phyloP scores from a whole-genome alignment of 2,113 vertebrate species.

The Synchiropus splendidus region DNA sequence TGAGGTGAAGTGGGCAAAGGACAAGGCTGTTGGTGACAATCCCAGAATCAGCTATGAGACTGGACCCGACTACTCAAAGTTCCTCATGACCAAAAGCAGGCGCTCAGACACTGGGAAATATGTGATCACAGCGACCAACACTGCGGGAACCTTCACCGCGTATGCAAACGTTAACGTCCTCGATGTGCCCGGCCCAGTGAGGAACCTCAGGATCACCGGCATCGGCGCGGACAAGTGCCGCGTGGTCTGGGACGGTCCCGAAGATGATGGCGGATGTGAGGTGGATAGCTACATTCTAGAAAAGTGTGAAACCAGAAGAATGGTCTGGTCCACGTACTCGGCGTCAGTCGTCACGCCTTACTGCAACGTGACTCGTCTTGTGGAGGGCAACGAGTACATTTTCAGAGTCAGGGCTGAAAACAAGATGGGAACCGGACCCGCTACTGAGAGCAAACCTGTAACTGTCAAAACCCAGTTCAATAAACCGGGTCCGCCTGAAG shows the following conservation, averaged over 20 bases:
- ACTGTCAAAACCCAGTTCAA: slow-evolving; percentile 87
- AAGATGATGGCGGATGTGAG: slow-evolving; percentile 94
- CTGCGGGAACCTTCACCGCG: slow-evolving; percentile 84
- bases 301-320: slow-evolving; percentile 96
- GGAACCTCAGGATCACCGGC: slow-evolving; percentile 81
- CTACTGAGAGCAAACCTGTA: slow-evolving; percentile 85
- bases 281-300: slow-evolving; percentile 97
- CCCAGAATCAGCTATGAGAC: slow-evolving; percentile 88
- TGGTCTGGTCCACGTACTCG: slow-evolving; percentile 97
- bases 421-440: slow-evolving; percentile 94
- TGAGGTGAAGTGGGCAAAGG: slow-evolving; percentile 88
- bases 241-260: slow-evolving; percentile 87
- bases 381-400: slow-evolving; percentile 96
- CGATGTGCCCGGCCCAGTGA: slow-evolving; percentile 87
- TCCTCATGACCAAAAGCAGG: slow-evolving; percentile 82
- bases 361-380: slow-evolving; percentile 83
- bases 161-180: slow-evolving; percentile 87
- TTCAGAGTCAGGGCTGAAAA: slow-evolving; percentile 96
- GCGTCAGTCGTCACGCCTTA: slow-evolving; percentile 74
- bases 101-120: slow-evolving; percentile 90
- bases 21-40: slow-evolving; percentile 84
- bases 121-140: slow-evolving; percentile 84
- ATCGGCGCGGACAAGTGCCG: slow-evolving; percentile 87
- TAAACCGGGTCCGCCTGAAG: slow-evolving; percentile 86
- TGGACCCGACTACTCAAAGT: slow-evolving; percentile 79